Percentiles rank a stretch among this genome's conserved stretches.
Evolutionary conservation across 2,888 invertebrate genomes (phyloP).

Genomic region (Parthenolecanium corni): DNA sequence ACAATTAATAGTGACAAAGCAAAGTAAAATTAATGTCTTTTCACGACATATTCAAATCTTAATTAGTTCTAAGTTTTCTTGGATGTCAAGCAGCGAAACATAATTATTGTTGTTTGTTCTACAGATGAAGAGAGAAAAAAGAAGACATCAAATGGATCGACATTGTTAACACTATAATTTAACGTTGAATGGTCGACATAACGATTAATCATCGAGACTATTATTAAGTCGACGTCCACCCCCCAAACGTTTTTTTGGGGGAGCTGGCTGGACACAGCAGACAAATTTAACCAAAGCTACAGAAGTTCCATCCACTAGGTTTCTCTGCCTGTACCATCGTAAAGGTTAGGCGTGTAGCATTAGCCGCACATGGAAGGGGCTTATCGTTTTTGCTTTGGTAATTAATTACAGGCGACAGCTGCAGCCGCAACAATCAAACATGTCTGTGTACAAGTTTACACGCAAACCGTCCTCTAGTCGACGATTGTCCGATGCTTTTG

Average conservation of each 20-base stretch:
- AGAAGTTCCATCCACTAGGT: neutral
- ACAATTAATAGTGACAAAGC: too few relatives aligned
- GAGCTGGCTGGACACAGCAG: slow-evolving; percentile 9
- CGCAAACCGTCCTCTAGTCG: too few relatives aligned
- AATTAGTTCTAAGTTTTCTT: neutral
- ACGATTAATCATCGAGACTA: slow-evolving; percentile 25
- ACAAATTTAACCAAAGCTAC: slow-evolving; percentile 9
- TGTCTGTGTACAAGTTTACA: neutral
- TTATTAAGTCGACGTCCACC: slow-evolving; percentile 26
- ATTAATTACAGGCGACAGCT: slow-evolving; percentile 24
- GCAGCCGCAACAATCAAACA: slow-evolving; percentile 27
- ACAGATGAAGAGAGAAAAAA: neutral
- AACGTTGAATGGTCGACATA: slow-evolving; percentile 5
- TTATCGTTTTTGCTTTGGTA: slow-evolving; percentile 1
- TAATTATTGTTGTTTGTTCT: slow-evolving; percentile 17
- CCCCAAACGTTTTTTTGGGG: too few relatives aligned
- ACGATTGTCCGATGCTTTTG: too few relatives aligned
- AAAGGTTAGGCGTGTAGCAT: neutral
- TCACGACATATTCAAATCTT: neutral
- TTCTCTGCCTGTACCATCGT: neutral
- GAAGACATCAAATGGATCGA: neutral
- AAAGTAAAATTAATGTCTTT: too few relatives aligned
- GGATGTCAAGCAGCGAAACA: neutral
- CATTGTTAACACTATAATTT: slow-evolving; percentile 24
- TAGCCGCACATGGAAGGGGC: neutral